Conservation (phyloP, 2,113 vertebrate genomes). For the Cervus canadensis region DNA sequence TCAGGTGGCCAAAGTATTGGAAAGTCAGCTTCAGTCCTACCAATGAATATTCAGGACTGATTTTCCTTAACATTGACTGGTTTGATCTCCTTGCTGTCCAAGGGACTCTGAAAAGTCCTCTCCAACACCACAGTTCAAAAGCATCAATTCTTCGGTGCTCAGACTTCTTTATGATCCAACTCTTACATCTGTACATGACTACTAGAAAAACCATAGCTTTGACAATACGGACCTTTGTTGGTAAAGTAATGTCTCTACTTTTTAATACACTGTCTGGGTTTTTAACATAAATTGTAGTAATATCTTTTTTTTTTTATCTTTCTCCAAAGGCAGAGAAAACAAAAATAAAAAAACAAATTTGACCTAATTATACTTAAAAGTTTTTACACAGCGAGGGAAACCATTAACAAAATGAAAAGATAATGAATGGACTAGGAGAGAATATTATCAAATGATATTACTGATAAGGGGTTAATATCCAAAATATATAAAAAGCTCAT, state of each 20-base stretch:
- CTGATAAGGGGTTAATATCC: background rate
- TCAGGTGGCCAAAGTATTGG: background rate
- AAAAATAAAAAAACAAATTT: background rate
- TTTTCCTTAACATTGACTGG: background rate
- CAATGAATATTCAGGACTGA: background rate
- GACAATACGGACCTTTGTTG: background rate
- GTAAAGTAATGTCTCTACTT: background rate
- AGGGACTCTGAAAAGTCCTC: background rate
- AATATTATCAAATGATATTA: background rate
- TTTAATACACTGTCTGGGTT: background rate
- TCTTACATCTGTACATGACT: fast-evolving
- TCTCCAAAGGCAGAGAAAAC: background rate
- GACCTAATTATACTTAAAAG: background rate
- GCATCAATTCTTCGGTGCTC: background rate
- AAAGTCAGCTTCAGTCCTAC: background rate
- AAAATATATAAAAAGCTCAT: background rate
- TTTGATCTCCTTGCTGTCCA: background rate
- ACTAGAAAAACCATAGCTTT: background rate
- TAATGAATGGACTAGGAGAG: background rate
- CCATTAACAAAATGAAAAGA: background rate
- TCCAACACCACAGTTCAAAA: background rate
- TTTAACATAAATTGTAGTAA: background rate
- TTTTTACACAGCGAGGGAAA: background rate
- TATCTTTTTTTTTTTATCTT: background rate
- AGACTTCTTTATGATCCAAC: background rate